These are phyloP conservation scores for Diogma glabrata DNA, from an alignment of 2,888 invertebrate genomes.

Conservation along the genomic window DNA sequence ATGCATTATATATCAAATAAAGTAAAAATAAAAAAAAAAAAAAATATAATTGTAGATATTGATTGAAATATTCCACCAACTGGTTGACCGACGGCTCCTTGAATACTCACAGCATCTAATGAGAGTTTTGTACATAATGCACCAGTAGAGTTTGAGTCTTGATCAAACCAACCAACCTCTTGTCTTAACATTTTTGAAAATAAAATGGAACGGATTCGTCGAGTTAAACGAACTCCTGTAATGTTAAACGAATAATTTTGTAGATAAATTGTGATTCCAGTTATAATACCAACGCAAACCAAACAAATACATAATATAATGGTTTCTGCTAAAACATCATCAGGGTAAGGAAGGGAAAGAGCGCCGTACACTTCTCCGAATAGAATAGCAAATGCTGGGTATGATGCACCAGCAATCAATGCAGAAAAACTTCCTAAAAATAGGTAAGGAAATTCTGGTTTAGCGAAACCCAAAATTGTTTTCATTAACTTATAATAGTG, in stretches of 20 bases:
- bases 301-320: slow-evolving; percentile 51
- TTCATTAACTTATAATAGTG: slow-evolving; percentile 30
- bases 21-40: too few species aligned
- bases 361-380: slow-evolving; percentile 69
- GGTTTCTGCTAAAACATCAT: slow-evolving; percentile 44
- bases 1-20: too few species aligned
- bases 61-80: slow-evolving; percentile 59
- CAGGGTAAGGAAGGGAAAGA: slow-evolving; percentile 46
- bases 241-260: slow-evolving; percentile 65
- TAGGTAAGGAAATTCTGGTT: slow-evolving; percentile 57
- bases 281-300: slow-evolving; percentile 49
- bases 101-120: slow-evolving; percentile 60
- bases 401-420: slow-evolving; percentile 54
- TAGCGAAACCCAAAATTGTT: slow-evolving; percentile 51
- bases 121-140: slow-evolving; percentile 56
- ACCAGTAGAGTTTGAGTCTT: slow-evolving; percentile 53
- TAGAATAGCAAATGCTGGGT: slow-evolving; percentile 62
- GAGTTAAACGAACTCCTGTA: slow-evolving; percentile 65
- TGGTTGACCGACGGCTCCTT: slow-evolving; percentile 60
- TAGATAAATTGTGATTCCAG: slow-evolving; percentile 54
- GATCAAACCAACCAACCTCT: slow-evolving; percentile 66
- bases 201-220: slow-evolving; percentile 40
- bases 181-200: slow-evolving; percentile 58
- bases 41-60: slow-evolving; percentile 47
- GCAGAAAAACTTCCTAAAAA: slow-evolving; percentile 51